phyloP scores from a whole-genome alignment of 2,113 vertebrate species.

The Nymphicus hollandicus region DNA sequence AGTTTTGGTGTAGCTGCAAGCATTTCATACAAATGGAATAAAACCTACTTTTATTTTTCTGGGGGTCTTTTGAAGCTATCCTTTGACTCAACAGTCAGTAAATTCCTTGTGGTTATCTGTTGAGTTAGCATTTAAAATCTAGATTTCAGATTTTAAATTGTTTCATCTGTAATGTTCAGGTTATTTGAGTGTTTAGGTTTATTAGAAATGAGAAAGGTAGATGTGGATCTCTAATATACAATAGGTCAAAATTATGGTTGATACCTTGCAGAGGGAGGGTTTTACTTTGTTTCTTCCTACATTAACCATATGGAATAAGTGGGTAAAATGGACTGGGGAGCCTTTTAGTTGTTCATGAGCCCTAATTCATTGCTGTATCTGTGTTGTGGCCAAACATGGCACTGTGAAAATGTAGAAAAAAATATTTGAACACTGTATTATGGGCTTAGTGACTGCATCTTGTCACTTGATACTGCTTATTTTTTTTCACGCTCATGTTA shows the following conservation, averaged over 20 bases:
- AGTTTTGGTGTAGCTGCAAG: background rate
- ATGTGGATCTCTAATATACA: background rate
- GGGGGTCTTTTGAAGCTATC: background rate
- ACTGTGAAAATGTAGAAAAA: background rate
- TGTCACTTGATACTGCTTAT: background rate
- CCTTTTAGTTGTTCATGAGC: background rate
- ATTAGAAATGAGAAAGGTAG: background rate
- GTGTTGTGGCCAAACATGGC: background rate
- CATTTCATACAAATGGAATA: background rate
- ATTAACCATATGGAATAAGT: background rate
- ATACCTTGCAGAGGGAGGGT: background rate
- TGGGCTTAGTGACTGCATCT: background rate
- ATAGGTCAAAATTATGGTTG: background rate
- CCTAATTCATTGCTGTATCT: background rate
- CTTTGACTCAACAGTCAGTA: background rate
- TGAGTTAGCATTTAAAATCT: background rate
- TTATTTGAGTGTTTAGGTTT: background rate
- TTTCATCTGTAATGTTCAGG: background rate
- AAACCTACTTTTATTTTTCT: background rate
- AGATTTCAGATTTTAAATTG: background rate
- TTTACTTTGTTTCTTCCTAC: background rate
- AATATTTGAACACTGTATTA: background rate
- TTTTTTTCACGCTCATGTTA: background rate
- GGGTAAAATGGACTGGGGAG: background rate
- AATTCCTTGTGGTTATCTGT: background rate